phyloP scores from a whole-genome alignment of 2,797 vertebrate genomes.

The Microctenopoma stevenorrisi region DNA sequence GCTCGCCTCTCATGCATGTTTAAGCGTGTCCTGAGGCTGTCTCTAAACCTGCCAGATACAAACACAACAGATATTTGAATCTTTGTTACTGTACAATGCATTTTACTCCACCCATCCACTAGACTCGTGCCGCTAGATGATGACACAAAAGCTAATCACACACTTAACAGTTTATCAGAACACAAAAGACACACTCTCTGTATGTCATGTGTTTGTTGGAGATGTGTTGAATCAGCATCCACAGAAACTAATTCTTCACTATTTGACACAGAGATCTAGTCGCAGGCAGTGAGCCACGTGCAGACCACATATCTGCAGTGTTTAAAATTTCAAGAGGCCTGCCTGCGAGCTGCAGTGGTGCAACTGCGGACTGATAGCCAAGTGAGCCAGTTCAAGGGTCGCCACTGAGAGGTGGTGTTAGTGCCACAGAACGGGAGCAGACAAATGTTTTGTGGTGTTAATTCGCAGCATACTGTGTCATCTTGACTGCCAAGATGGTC shows the following conservation, averaged over 20 bases:
- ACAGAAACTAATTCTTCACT: not conserved
- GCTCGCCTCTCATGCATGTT: slow-evolving; percentile 57
- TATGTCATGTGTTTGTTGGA: slow-evolving; percentile 4
- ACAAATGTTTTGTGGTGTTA: not conserved
- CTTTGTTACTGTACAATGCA: not conserved
- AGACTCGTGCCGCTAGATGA: not conserved
- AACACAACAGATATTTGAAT: slow-evolving; percentile 1
- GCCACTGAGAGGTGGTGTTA: not conserved
- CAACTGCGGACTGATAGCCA: slow-evolving; percentile 3
- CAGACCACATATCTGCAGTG: not conserved
- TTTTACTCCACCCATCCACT: not conserved
- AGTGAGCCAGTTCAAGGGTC: not conserved
- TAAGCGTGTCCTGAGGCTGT: slow-evolving; percentile 53
- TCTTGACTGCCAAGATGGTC: not conserved
- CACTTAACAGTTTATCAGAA: not conserved
- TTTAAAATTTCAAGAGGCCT: not conserved
- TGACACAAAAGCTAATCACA: not conserved
- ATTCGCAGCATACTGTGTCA: not conserved
- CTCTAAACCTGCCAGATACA: slow-evolving; percentile 35
- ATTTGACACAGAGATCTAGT: not conserved
- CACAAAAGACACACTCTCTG: not conserved
- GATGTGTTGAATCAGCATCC: not conserved
- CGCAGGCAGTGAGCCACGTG: not conserved
- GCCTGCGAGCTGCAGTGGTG: not conserved
- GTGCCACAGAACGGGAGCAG: not conserved